Evolutionary conservation across 2,113 vertebrate genomes (phyloP), one percentile per base, ranked within the genome.

Genomic region (Toxostoma redivivum): DNA sequence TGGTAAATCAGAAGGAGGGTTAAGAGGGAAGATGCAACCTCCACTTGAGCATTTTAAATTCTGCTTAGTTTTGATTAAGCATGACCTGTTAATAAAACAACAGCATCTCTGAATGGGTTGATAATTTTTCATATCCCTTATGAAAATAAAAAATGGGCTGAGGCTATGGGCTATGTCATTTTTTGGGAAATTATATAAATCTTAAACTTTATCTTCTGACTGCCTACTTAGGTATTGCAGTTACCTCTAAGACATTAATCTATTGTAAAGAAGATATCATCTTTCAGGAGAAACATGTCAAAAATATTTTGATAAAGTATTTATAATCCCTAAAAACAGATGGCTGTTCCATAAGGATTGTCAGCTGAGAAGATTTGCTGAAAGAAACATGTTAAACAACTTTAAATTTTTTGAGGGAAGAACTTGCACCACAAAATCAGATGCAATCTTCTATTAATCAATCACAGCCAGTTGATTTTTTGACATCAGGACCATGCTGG

Each of bases 281-380:
- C 92, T 97, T 97, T 97, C 94, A 96, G 92, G 90, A 96, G 54
- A 95, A 97, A 97, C 61, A 86, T 96, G 97, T 96, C 94, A 81
- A 96, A 98, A 98, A 97, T 97, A 97, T 98, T 98, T 98, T 97
- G 95, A 97, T 97, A 97, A 97, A 97, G 81, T 96, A 98, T 98
- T 96, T 96, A 93, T 97, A 98, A 98, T 95, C 95, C 97, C 96
- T 88, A 88, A 67, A 98, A 98, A 64, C 97, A 98, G 98, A 97
- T 98, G 97, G 95, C 78, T 96, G 67, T 86, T 97, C 91, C 84
- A 88, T 94, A 86, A 97, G 96, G 96, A 97, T 82, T 97, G 95
- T 97, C 97, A 98, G 92, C 69, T 90, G 83, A 96, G 94, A 88
- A 92, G 90, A 85, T 97, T 96, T 97, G 91, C 96, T 97, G 97